Evolutionary conservation across 92 coral and sea anemone species (phyloP).

Genomic region (Zoanthus sansibaricus): DNA sequence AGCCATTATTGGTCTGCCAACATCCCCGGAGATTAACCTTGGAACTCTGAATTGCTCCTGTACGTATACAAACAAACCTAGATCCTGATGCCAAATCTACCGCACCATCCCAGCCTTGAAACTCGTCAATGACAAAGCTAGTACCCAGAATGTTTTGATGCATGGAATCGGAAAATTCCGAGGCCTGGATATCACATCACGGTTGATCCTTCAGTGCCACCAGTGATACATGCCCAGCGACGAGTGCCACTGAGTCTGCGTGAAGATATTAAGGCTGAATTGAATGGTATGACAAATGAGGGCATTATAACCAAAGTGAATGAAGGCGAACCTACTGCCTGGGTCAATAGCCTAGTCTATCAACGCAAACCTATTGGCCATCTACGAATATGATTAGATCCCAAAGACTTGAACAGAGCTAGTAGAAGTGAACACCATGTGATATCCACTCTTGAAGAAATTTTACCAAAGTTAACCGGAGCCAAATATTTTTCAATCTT

Average conservation of each 20-base stretch:
- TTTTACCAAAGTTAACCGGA: too few relatives aligned
- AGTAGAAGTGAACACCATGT: too few relatives aligned
- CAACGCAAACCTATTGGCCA: too few relatives aligned
- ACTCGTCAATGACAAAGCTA: not conserved
- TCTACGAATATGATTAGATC: too few relatives aligned
- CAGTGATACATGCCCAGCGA: conserved; percentile 1
- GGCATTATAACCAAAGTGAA: too few relatives aligned
- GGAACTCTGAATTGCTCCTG: not conserved
- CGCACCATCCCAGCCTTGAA: not conserved
- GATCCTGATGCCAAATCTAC: not conserved
- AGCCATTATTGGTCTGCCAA: conserved; percentile 53
- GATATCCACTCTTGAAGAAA: too few relatives aligned
- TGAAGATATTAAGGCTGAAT: too few relatives aligned
- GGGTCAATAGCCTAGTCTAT: too few relatives aligned
- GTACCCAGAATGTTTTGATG: not conserved
- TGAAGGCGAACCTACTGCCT: too few relatives aligned
- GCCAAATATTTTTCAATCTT: too few relatives aligned
- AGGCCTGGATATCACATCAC: not conserved
- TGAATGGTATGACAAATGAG: too few relatives aligned
- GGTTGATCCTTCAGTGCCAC: not conserved
- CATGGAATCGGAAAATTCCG: not conserved
- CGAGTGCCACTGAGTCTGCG: not conserved
- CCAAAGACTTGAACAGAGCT: too few relatives aligned
- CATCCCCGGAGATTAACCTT: conserved; percentile 10
- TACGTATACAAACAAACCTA: not conserved